Percentiles rank a stretch among this genome's conserved stretches.
These are phyloP conservation scores for Ceyx melanurus DNA, from an alignment of 2,113 vertebrate genomes.

Conservation along the genomic window DNA sequence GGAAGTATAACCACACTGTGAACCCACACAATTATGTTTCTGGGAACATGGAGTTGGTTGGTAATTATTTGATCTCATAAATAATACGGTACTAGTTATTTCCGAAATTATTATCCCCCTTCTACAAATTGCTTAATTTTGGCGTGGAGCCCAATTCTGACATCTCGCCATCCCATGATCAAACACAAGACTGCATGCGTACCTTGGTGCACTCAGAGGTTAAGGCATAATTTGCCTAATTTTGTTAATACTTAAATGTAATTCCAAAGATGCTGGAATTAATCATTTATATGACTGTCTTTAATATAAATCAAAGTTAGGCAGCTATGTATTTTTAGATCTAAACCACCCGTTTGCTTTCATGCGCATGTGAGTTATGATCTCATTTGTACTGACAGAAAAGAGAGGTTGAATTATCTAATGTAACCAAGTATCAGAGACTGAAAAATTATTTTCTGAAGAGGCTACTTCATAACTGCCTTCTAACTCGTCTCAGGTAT, in stretches of 20 bases:
- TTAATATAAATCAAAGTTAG: slow-evolving; percentile 58
- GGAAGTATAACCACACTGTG: background rate
- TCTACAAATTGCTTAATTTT: background rate
- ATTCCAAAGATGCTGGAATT: slow-evolving; percentile 35
- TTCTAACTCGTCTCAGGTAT: slow-evolving; percentile 32
- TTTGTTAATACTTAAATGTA: slow-evolving; percentile 47
- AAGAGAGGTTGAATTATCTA: slow-evolving; percentile 13
- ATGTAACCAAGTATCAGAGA: slow-evolving; percentile 18
- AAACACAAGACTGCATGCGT: background rate
- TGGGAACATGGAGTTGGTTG: background rate
- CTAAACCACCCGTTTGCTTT: slow-evolving; percentile 38
- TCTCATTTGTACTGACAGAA: slow-evolving; percentile 41
- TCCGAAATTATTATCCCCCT: background rate
- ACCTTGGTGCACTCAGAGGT: background rate
- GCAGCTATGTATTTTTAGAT: slow-evolving; percentile 19
- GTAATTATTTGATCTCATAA: background rate
- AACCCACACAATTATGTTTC: background rate
- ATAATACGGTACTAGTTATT: background rate
- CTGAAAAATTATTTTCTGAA: slow-evolving; percentile 13
- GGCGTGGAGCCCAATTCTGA: background rate
- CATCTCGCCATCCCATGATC: background rate
- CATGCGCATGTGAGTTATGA: slow-evolving; percentile 8
- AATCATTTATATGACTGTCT: slow-evolving; percentile 25
- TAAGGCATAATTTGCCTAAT: slow-evolving; percentile 8
- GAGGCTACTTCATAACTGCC: background rate